Conservation (phyloP, 2,888 invertebrate species). For the Euclidia mi region DNA sequence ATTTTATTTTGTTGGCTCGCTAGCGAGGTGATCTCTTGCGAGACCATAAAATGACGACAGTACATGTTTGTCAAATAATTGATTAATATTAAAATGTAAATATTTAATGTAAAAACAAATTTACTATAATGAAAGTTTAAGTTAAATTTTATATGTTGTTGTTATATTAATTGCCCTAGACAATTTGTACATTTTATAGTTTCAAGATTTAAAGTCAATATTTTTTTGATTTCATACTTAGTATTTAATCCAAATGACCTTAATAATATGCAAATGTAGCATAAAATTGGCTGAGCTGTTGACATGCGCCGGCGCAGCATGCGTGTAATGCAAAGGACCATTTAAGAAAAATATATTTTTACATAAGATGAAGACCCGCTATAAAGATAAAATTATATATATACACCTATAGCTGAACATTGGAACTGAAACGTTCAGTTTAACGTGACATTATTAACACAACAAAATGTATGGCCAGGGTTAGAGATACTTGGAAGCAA, state of each 20-base stretch:
- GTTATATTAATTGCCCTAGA: slow-evolving; percentile 20
- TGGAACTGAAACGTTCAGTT: too few species aligned
- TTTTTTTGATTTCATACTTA: not conserved
- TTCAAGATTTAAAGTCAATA: slow-evolving; percentile 5
- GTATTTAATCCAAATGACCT: slow-evolving; percentile 1
- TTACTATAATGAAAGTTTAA: slow-evolving; percentile 29
- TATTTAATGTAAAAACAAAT: slow-evolving; percentile 16
- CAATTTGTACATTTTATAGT: slow-evolving; percentile 25
- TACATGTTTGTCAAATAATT: slow-evolving; percentile 20
- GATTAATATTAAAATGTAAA: slow-evolving; percentile 20
- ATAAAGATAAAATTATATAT: slow-evolving; percentile 10
- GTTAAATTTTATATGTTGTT: slow-evolving; percentile 28
- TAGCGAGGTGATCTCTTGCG: slow-evolving; percentile 31
- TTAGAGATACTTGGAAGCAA: too few species aligned
- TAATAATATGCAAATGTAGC: slow-evolving; percentile 12
- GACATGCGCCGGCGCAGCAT: slow-evolving; percentile 23
- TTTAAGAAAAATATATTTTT: slow-evolving; percentile 36
- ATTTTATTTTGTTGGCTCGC: slow-evolving; percentile 41
- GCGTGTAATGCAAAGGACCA: slow-evolving; percentile 50
- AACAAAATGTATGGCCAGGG: too few species aligned
- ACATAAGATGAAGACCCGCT: slow-evolving; percentile 30
- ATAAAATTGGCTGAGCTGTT: slow-evolving; percentile 32
- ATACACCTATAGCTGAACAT: too few species aligned
- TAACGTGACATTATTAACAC: too few species aligned
- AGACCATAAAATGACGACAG: slow-evolving; percentile 28